These are phyloP conservation scores for Pantherophis vulpinus DNA, from an alignment of 2,797 vertebrate genomes.

Conservation along the genomic window DNA sequence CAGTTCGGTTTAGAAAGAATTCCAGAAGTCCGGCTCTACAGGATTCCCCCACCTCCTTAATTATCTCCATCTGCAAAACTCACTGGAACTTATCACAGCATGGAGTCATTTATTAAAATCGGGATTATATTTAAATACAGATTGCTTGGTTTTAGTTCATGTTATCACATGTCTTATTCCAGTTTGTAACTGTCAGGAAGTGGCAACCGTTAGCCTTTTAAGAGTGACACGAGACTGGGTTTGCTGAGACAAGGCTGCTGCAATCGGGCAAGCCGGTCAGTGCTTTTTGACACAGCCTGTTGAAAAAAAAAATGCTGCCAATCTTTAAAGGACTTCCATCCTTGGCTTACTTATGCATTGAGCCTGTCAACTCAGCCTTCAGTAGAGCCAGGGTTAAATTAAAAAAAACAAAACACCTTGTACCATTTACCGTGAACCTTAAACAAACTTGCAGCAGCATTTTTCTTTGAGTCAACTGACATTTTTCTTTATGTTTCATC, in stretches of 20 bases:
- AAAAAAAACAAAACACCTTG: constrained; percentile 13
- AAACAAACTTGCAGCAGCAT: constrained; percentile 88
- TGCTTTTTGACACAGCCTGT: constrained; percentile 18
- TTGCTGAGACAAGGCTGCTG: constrained; percentile 26
- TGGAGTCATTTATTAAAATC: not conserved
- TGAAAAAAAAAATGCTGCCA: constrained; percentile 43
- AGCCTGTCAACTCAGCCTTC: constrained; percentile 39
- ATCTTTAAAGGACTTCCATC: constrained; percentile 29
- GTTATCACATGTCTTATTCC: constrained; percentile 44
- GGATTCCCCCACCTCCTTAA: not conserved
- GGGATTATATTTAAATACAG: constrained; percentile 48
- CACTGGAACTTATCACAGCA: not conserved
- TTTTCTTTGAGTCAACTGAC: constrained; percentile 85
- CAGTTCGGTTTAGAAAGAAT: not conserved
- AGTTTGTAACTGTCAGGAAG: constrained; percentile 39
- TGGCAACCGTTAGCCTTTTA: constrained; percentile 31
- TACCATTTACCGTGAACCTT: constrained; percentile 78
- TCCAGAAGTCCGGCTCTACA: not conserved
- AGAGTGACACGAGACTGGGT: constrained; percentile 31
- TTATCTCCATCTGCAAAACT: not conserved
- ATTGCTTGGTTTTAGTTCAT: constrained; percentile 11
- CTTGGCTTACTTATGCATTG: constrained; percentile 7
- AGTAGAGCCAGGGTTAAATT: constrained; percentile 68
- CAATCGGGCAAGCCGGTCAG: not conserved
- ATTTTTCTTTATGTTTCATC: constrained; percentile 86